These are phyloP conservation scores for Holothuria leucospilota DNA, from an alignment of 53 echinoderm and acorn worm genomes.

Conservation along the genomic window DNA sequence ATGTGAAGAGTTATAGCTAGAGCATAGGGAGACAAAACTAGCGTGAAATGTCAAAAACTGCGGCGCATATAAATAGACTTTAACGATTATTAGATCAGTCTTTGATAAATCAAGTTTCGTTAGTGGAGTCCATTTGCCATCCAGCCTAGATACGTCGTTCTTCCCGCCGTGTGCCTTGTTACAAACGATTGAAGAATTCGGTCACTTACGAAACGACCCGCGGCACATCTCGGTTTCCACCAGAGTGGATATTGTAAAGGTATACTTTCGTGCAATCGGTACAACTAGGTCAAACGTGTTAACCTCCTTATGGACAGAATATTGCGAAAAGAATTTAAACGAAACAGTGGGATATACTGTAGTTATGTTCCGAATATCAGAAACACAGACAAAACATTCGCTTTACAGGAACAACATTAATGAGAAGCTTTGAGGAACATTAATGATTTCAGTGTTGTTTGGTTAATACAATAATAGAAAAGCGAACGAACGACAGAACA, in stretches of 20 bases:
- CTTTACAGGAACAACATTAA: no score
- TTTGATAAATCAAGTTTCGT: slow-evolving; percentile 24
- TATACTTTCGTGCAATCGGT: not conserved
- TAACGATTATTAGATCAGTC: slow-evolving; percentile 43
- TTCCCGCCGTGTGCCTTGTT: not conserved
- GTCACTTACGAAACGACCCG: slow-evolving; percentile 17
- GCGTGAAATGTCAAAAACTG: slow-evolving; percentile 19
- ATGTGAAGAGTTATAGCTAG: no score
- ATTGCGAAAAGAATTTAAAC: no score
- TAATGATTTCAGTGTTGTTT: no score
- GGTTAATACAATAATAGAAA: no score
- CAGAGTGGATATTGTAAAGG: no score
- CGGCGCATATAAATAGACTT: slow-evolving; percentile 25
- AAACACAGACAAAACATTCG: no score
- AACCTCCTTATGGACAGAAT: slow-evolving; percentile 17
- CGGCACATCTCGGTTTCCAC: not conserved
- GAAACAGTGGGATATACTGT: no score
- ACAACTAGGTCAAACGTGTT: slow-evolving; percentile 40
- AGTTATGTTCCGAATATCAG: no score
- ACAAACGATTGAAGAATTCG: slow-evolving; percentile 17
- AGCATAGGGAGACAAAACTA: not conserved
- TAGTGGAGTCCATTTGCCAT: slow-evolving; percentile 26
- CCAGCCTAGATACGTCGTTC: slow-evolving; percentile 39
- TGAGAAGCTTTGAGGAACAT: no score
- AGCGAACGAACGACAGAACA: no score